Evolutionary conservation across 2,797 vertebrate species (phyloP).

Genomic region (Sebastes kiyomatsui): DNA sequence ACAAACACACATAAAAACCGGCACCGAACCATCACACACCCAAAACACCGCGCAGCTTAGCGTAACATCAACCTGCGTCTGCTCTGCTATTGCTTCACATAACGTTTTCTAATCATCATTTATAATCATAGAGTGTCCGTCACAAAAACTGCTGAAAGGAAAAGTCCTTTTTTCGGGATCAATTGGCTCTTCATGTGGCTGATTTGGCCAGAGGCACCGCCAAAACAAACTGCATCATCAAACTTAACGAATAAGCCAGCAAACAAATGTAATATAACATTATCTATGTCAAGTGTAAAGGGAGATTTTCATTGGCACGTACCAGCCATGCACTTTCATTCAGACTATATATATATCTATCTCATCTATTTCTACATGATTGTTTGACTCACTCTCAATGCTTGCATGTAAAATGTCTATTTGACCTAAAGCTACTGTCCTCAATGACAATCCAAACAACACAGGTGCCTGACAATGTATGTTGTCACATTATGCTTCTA

Average conservation of each 20-base stretch:
- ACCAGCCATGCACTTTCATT: slow-evolving; percentile 64
- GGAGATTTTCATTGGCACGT: slow-evolving; percentile 41
- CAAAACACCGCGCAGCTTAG: not conserved
- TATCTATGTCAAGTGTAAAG: slow-evolving; percentile 19
- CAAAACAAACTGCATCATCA: slow-evolving; percentile 14
- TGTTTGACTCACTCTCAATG: slow-evolving; percentile 52
- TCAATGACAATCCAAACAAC: not conserved
- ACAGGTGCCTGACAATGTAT: not conserved
- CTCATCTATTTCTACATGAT: slow-evolving; percentile 53
- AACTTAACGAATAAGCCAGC: slow-evolving; percentile 10
- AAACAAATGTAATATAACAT: not conserved
- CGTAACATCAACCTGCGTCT: not conserved
- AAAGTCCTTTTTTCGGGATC: not conserved
- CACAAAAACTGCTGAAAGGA: not conserved
- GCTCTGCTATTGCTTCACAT: slow-evolving; percentile 47
- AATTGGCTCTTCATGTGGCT: slow-evolving; percentile 3
- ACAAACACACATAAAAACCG: slow-evolving; percentile 70
- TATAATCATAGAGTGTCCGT: not conserved
- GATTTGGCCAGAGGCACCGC: slow-evolving; percentile 18
- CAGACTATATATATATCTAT: slow-evolving; percentile 10
- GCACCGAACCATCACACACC: not conserved
- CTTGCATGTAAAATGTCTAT: slow-evolving; percentile 6
- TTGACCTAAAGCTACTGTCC: slow-evolving; percentile 24
- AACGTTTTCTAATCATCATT: not conserved
- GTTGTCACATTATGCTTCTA: not conserved